Conservation (phyloP, 2,797 vertebrate genomes). For the Echiichthys vipera region DNA sequence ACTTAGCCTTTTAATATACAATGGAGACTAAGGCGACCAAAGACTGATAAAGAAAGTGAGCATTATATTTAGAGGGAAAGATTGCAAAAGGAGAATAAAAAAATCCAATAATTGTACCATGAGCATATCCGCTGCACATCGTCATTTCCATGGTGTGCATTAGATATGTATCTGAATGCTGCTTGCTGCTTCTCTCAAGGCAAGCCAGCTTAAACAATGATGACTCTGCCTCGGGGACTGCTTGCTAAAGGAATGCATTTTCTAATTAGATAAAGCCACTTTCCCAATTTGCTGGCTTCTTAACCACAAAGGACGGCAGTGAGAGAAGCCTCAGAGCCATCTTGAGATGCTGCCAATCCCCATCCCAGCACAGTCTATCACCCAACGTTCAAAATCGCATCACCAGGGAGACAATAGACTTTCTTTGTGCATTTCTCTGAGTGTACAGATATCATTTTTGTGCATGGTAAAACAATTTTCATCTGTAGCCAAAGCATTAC, state of each 20-base stretch:
- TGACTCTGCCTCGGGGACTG: constrained; percentile 81
- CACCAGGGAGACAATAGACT: constrained; percentile 71
- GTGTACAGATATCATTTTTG: constrained; percentile 42
- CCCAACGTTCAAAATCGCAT: constrained; percentile 65
- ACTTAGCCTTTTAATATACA: constrained; percentile 70
- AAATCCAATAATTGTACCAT: constrained; percentile 64
- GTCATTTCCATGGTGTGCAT: constrained; percentile 70
- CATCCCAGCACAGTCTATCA: constrained; percentile 62
- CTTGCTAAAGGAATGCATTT: constrained; percentile 83
- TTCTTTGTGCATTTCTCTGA: constrained; percentile 53
- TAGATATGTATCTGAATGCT: constrained; percentile 81
- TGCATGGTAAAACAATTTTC: constrained; percentile 55
- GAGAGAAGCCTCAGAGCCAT: constrained; percentile 77
- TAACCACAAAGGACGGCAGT: constrained; percentile 82
- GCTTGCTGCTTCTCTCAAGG: constrained; percentile 77
- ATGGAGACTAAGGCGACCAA: constrained; percentile 47
- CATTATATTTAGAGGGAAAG: constrained; percentile 47
- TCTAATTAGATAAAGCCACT: constrained; percentile 86
- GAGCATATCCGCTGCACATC: constrained; percentile 69
- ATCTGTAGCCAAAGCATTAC: constrained; percentile 55
- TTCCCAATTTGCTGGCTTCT: constrained; percentile 86
- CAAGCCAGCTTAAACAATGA: constrained; percentile 84
- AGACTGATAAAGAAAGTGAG: constrained; percentile 46
- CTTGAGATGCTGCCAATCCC: constrained; percentile 76
- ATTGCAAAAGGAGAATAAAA: constrained; percentile 36